Percentiles rank a stretch among this genome's conserved stretches.
These are phyloP conservation scores for Tamandua tetradactyla DNA, from an alignment of 2,797 vertebrate species.

Conservation along the genomic window DNA sequence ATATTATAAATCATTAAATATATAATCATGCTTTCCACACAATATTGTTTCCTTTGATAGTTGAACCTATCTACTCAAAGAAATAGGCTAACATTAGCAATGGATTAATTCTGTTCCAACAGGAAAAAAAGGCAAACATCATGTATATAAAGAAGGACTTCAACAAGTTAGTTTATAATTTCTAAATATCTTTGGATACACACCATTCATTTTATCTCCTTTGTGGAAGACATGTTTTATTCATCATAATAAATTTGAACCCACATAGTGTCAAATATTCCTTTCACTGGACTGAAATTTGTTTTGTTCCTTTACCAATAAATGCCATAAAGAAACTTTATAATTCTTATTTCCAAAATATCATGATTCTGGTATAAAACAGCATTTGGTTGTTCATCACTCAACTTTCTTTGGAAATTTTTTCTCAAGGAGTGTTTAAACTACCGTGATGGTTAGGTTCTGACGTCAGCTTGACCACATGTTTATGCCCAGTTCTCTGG, in stretches of 20 bases:
- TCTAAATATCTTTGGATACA: conserved; percentile 19
- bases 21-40: conserved; percentile 25
- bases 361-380: not conserved
- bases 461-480: too few species aligned
- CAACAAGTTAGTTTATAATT: not conserved
- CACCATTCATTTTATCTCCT: not conserved
- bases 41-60: conserved; percentile 20
- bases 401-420: not conserved
- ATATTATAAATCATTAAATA: not conserved
- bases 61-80: not conserved
- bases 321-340: conserved; percentile 5
- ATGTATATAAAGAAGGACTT: not conserved
- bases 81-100: not conserved
- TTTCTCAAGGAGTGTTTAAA: conserved; percentile 2
- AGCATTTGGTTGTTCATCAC: not conserved
- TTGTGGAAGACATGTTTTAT: conserved; percentile 30
- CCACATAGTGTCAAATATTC: not conserved
- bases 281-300: conserved; percentile 25
- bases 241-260: not conserved
- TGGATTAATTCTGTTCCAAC: not conserved
- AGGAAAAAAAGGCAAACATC: conserved; percentile 1
- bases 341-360: conserved; percentile 39
- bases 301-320: conserved; percentile 26
- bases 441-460: too few species aligned
- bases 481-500: too few species aligned